Percentiles rank a stretch among this genome's conserved stretches.
Conservation (phyloP, 2,797 vertebrate species). For the Melanogrammus aeglefinus region DNA sequence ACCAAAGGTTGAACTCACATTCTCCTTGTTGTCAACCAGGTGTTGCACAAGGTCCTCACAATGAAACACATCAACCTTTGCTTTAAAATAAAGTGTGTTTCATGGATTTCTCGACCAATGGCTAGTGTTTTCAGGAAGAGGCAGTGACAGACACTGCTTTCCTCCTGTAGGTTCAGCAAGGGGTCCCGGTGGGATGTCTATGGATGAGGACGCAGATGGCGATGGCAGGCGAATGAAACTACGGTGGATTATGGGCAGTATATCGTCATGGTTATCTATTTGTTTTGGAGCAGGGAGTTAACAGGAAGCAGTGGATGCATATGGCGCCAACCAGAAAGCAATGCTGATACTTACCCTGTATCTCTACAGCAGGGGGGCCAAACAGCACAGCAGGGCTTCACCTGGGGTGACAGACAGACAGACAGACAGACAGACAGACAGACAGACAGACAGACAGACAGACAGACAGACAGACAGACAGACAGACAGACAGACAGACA, state of each 20-base stretch:
- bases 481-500: conserved; percentile 33
- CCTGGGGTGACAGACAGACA: conserved; percentile 22
- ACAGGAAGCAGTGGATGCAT: background rate
- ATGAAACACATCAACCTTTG: background rate
- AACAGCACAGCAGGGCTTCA: conserved; percentile 37
- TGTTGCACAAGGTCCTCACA: background rate
- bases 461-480: conserved; percentile 16
- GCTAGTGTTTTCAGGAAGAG: background rate
- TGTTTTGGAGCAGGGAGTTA: background rate
- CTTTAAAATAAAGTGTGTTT: background rate
- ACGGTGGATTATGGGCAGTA: background rate
- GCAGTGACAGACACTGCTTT: background rate
- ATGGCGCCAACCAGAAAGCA: conserved; percentile 19
- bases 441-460: conserved; percentile 25
- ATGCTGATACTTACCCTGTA: conserved; percentile 76
- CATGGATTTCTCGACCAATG: background rate
- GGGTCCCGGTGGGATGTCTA: background rate
- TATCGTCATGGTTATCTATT: background rate
- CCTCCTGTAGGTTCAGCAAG: background rate
- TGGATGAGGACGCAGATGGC: background rate
- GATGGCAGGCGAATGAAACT: background rate
- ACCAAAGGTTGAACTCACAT: background rate
- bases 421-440: conserved; percentile 25
- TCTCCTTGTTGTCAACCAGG: background rate
- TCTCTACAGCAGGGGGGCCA: conserved; percentile 65